Evolutionary conservation across 2,797 vertebrate species (phyloP), one percentile per base, ranked within the genome.

Genomic region (Sebastolobus alascanus): DNA sequence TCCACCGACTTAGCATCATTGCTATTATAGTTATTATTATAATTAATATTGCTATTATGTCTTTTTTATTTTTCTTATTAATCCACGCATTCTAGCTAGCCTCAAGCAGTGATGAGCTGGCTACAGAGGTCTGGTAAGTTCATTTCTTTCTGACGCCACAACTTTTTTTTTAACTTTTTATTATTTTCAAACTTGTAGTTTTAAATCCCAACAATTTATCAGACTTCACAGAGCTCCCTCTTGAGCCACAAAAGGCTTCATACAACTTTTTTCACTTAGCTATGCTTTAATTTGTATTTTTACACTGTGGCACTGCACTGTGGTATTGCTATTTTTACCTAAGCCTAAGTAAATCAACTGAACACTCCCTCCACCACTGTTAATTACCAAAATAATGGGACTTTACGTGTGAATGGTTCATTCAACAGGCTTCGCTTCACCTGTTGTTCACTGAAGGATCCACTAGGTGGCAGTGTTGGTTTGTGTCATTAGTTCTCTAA

Each of bases 381-480:
- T 16, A 43, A 43, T 35, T 37, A 37, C 8, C 6, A 29, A 31
- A 46, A 54, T 31, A 3, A 43, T 31, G 4, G 7, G 27, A 31
- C 10, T 46, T 31, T 1, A 12, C 7, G 9, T 6, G 6, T 18
- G 14, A 66, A 27, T 40, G 2, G 6, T 60, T 65, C 3, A 46
- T 27, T 33, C 8, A 68, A n/a, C 43, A 16, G 12, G 3, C 59
- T 40, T 40, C 5, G 0, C 12, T 27, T 29, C 58, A 59, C 22
- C 20, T 73, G 69, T 69, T 82, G 68, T 83, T 80, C 64, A 37
- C 25, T 2, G 0, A 22, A 52, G 0, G 0, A 37, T 71, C 85
- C 93, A 89, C 91, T 77, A 90, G 92, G 46, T 87, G 91, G 82
- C 85, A 74, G 18, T 79, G 27, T 90, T 20, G n/a, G 27, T 8